phyloP scores from a whole-genome alignment of 2,797 vertebrate genomes.

The Dermochelys coriacea region DNA sequence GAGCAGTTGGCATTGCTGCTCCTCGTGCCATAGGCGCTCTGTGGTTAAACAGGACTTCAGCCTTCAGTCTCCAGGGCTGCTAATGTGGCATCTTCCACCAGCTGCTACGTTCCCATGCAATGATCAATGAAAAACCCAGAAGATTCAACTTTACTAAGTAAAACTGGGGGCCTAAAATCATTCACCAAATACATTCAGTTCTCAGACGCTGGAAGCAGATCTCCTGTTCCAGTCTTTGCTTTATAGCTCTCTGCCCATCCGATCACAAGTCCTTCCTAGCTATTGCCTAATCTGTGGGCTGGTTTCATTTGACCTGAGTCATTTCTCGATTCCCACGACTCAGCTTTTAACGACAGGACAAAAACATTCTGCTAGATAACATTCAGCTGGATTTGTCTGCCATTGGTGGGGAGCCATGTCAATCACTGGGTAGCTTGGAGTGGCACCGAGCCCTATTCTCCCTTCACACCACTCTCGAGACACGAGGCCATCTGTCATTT shows the following conservation, averaged over 20 bases:
- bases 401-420: background rate
- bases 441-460: background rate
- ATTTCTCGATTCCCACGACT: background rate
- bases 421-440: too few species aligned
- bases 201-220: background rate
- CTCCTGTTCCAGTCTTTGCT: background rate
- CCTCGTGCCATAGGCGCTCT: background rate
- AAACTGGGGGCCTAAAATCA: background rate
- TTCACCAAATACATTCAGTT: background rate
- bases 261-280: background rate
- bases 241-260: background rate
- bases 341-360: background rate
- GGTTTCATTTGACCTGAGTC: background rate
- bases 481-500: background rate
- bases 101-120: background rate
- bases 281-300: background rate
- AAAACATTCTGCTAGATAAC: background rate
- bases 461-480: background rate
- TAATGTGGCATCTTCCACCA: background rate
- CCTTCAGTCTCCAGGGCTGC: background rate
- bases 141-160: background rate
- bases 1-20: background rate
- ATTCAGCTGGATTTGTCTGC: background rate
- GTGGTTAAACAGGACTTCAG: background rate
- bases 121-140: background rate